phyloP scores from a whole-genome alignment of 2,113 vertebrate species.

The Toxotes jaculatrix region DNA sequence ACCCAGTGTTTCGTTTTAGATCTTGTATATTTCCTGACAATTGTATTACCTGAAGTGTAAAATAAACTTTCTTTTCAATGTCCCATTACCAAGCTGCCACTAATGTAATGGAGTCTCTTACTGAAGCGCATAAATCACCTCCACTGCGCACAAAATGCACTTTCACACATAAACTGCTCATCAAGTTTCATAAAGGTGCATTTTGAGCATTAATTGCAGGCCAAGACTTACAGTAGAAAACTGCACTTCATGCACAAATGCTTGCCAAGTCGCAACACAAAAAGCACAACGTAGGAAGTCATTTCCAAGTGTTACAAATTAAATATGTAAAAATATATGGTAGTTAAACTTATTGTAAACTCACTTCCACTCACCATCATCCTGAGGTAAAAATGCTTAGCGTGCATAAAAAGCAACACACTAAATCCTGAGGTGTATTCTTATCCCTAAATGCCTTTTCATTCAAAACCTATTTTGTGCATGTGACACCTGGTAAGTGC shows the following conservation, averaged over 20 bases:
- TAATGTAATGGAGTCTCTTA: conserved; percentile 33
- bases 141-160: conserved; percentile 6
- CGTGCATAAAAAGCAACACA: neutral
- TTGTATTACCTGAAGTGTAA: conserved; percentile 47
- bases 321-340: neutral
- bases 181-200: conserved; percentile 3
- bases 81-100: conserved; percentile 34
- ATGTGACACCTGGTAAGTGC: neutral
- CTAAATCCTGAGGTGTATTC: neutral
- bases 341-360: neutral
- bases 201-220: neutral
- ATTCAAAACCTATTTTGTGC: neutral
- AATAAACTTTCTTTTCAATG: conserved; percentile 61
- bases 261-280: conserved; percentile 9
- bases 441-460: neutral
- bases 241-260: conserved; percentile 4
- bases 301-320: conserved; percentile 10
- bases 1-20: conserved; percentile 24
- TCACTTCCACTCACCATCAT: neutral
- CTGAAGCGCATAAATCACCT: conserved; percentile 20
- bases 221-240: neutral
- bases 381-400: neutral
- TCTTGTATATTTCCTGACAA: conserved; percentile 44
- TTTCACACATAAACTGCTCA: neutral
- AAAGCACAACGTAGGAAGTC: neutral